Evolutionary conservation across 2,113 vertebrate species (phyloP).

Genomic region (Calypte anna): DNA sequence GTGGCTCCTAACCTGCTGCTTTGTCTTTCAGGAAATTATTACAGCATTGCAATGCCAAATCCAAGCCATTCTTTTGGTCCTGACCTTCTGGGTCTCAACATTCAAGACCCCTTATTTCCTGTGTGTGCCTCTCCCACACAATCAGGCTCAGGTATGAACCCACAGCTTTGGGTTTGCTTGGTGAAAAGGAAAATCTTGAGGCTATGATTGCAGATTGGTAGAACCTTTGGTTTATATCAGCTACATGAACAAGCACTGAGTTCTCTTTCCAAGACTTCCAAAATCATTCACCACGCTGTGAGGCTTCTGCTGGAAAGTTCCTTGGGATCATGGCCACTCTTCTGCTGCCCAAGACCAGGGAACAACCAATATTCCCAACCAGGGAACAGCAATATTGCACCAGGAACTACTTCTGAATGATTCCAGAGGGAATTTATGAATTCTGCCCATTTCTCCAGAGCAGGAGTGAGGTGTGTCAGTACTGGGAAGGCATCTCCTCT

Average conservation of each 20-base stretch:
- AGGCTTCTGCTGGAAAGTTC: not conserved
- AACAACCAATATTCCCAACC: not conserved
- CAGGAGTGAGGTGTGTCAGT: not conserved
- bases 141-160: not conserved
- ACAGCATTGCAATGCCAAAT: not conserved
- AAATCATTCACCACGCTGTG: not conserved
- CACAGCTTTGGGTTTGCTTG: not conserved
- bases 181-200: not conserved
- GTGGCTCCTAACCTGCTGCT: accelerated
- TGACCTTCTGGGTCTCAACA: not conserved
- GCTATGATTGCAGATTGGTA: not conserved
- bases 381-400: not conserved
- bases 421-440: not conserved
- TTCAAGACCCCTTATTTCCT: not conserved
- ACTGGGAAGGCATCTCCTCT: not conserved
- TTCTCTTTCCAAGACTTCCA: not conserved
- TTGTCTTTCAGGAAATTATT: not conserved
- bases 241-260: not conserved
- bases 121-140: not conserved
- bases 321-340: too few relatives aligned
- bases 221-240: not conserved
- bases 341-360: not conserved
- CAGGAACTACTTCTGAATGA: not conserved
- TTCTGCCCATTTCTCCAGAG: not conserved
- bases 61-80: not conserved